Evolutionary conservation across 2,888 invertebrate species (phyloP).

Genomic region (Eristalinus aeneus): DNA sequence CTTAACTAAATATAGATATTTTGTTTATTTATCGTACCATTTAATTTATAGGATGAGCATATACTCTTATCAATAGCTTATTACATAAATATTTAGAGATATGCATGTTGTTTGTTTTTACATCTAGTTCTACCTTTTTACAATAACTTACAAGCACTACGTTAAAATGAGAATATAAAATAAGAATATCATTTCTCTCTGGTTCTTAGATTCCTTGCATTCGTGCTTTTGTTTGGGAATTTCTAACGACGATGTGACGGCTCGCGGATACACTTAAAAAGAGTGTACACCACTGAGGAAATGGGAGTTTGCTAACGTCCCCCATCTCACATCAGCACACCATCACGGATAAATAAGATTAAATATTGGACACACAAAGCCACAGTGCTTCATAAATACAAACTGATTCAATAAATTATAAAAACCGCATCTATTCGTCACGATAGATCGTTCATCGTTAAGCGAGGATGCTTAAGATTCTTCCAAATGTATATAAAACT

Average conservation of each 20-base stretch:
- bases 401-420: conserved; percentile 45
- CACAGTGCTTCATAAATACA: not conserved
- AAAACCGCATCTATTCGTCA: conserved; percentile 6
- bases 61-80: conserved; percentile 46
- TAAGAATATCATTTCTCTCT: conserved; percentile 22
- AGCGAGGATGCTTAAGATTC: conserved; percentile 51
- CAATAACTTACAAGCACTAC: conserved; percentile 57
- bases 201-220: conserved; percentile 39
- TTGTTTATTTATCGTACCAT: conserved; percentile 41
- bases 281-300: conserved; percentile 3
- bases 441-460: conserved; percentile 8
- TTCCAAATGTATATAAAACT: not conserved
- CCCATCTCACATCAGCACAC: conserved; percentile 2
- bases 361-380: conserved; percentile 11
- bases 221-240: conserved; percentile 54
- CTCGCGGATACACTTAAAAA: conserved; percentile 12
- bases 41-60: conserved; percentile 52
- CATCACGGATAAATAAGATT: not conserved
- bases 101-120: conserved; percentile 46
- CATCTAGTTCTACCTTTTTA: conserved; percentile 56
- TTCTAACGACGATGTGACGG: conserved; percentile 34
- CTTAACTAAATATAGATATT: conserved; percentile 54
- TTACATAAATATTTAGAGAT: conserved; percentile 57
- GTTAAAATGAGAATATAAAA: conserved; percentile 36
- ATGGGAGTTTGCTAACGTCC: too few species aligned